Evolutionary conservation across 2,113 vertebrate genomes (phyloP).

Genomic region (Esox niger): DNA sequence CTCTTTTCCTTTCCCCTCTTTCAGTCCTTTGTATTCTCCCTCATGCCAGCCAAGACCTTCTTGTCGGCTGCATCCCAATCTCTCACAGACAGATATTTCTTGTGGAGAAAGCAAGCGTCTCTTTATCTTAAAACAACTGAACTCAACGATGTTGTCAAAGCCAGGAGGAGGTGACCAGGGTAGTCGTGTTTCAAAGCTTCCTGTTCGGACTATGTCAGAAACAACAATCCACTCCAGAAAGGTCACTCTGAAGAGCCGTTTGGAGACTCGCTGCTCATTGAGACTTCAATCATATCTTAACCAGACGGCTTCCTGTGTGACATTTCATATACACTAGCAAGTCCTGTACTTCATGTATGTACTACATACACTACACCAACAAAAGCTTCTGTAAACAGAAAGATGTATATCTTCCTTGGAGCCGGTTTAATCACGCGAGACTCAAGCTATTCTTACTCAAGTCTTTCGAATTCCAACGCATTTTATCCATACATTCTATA

Average conservation of each 20-base stretch:
- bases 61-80: slow-evolving; percentile 54
- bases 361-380: slow-evolving; percentile 5
- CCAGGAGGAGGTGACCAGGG: slow-evolving; percentile 18
- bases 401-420: slow-evolving; percentile 7
- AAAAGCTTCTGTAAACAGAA: slow-evolving; percentile 13
- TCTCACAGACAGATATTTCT: slow-evolving; percentile 53
- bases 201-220: slow-evolving; percentile 55
- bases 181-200: slow-evolving; percentile 53
- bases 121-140: slow-evolving; percentile 61
- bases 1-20: slow-evolving; percentile 25
- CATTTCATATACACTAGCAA: slow-evolving; percentile 38
- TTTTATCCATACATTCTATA: no score
- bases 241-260: slow-evolving; percentile 50
- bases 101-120: slow-evolving; percentile 50
- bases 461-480: no score
- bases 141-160: slow-evolving; percentile 53
- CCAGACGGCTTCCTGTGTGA: slow-evolving; percentile 30
- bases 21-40: slow-evolving; percentile 47
- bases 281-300: slow-evolving; percentile 20
- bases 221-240: slow-evolving; percentile 60
- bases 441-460: neutral
- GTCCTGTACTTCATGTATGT: no score
- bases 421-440: slow-evolving; percentile 8
- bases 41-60: slow-evolving; percentile 60
- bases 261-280: slow-evolving; percentile 26